A percentile compares a stretch with the other conserved stretches of the same genome.
Conservation (phyloP, 2,888 invertebrate species). For the Panorpa germanica region DNA sequence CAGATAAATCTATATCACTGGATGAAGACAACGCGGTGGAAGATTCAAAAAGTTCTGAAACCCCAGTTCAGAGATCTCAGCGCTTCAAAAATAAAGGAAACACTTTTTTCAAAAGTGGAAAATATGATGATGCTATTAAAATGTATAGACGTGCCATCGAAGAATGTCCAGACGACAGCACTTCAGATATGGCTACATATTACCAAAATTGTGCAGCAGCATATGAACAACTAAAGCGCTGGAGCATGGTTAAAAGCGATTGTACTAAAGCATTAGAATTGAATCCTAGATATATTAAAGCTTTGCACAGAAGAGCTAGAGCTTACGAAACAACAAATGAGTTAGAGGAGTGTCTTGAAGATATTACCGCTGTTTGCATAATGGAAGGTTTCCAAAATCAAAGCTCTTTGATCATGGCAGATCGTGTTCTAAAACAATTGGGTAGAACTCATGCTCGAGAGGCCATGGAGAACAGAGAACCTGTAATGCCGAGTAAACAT, state of each 20-base stretch:
- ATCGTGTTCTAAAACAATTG: constrained; percentile 69
- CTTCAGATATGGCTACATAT: constrained; percentile 67
- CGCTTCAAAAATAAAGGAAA: constrained; percentile 80
- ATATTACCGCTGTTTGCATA: constrained; percentile 83
- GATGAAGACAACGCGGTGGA: constrained; percentile 34
- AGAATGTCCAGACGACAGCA: constrained; percentile 55
- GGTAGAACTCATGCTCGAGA: constrained; percentile 59
- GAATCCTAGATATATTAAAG: constrained; percentile 77
- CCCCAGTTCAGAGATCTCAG: constrained; percentile 53
- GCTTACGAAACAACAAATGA: constrained; percentile 67
- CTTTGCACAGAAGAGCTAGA: constrained; percentile 64
- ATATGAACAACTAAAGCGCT: constrained; percentile 78
- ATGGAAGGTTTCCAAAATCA: constrained; percentile 76
- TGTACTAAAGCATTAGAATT: constrained; percentile 69
- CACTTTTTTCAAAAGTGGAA: constrained; percentile 61
- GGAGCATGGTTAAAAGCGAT: constrained; percentile 68
- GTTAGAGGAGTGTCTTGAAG: constrained; percentile 66
- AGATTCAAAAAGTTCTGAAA: constrained; percentile 25
- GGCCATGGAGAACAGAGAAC: constrained; percentile 43
- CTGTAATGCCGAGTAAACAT: constrained; percentile 66
- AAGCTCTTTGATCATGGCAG: constrained; percentile 63
- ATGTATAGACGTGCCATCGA: constrained; percentile 89
- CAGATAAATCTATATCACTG: constrained; percentile 38
- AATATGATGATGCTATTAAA: constrained; percentile 78
- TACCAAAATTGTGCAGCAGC: constrained; percentile 94